Evolutionary conservation across 2,797 vertebrate species (phyloP).

Genomic region (Pristis pectinata): DNA sequence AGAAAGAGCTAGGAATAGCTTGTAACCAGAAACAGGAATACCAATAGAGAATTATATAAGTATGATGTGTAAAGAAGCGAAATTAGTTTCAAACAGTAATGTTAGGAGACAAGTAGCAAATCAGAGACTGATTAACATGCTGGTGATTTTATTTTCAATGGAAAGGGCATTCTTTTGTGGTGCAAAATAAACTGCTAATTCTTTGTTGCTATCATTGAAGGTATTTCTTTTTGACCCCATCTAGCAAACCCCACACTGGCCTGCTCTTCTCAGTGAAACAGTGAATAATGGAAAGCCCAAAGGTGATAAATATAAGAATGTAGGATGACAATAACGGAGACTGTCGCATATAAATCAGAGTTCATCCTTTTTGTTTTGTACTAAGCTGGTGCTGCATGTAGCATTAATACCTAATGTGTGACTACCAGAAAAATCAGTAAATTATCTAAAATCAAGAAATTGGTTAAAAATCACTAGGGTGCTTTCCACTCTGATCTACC

Average conservation of each 20-base stretch:
- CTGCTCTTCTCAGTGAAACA: neutral
- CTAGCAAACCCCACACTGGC: neutral
- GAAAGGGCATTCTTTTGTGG: neutral
- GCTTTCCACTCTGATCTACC: no score
- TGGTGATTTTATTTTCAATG: no score
- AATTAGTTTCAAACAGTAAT: neutral
- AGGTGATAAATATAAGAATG: neutral
- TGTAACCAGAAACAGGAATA: neutral
- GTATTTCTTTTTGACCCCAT: no score
- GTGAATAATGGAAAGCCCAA: neutral
- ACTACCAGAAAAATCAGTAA: no score
- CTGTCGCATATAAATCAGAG: no score
- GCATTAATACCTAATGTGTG: no score
- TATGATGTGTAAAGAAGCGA: neutral
- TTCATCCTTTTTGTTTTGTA: no score
- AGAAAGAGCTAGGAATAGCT: neutral
- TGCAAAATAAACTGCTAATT: neutral
- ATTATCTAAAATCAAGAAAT: no score
- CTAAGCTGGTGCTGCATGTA: no score
- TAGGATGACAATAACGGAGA: neutral
- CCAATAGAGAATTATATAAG: neutral
- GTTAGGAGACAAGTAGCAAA: neutral
- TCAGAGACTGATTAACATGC: neutral
- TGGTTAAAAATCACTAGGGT: no score
- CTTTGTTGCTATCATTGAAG: no score